Evolutionary conservation across 2,888 invertebrate species (phyloP), one percentile per base, ranked within the genome.

Genomic region (Eupithecia centaureata): DNA sequence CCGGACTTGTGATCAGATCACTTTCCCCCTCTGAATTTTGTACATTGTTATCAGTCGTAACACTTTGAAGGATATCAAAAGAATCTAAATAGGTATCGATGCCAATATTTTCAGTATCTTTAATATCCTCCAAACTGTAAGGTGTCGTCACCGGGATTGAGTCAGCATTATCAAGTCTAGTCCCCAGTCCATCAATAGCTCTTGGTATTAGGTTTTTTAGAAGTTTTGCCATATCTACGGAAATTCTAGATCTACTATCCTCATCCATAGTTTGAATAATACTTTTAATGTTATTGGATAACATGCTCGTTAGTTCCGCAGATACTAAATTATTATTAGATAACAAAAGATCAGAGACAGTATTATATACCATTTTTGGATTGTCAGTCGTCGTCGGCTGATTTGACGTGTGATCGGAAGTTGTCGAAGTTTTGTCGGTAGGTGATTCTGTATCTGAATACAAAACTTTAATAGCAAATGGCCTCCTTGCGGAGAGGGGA

Each of bases 271-370:
- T 89, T 82, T 87, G 79, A 65, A 93, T 86, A 76, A 93, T 91
- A 84, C 82, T 84, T 82, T 81, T 87, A 78, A 93, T 93, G 77
- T 91, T 91, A 89, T 88, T 91, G 76, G 92, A 86, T 75, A 93
- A 87, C 92, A 92, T 93, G 92, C 92, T 92, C 85, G 93, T 93
- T 93, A 93, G 89, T 91, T 91, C 92, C 72, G 90, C 88, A 70
- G 93, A 93, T 62, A 93, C 88, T 86, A 92, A 80, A 80, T 89
- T 88, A 75, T 91, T 93, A 85, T 90, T 91, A 76, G 89, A 85
- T 79, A 92, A 82, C 82, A 92, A 87, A 81, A 92, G 87, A 88
- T 92, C 92, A 82, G 92, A 92, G 76, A 91, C 89, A 83, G 89
- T 91, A 77, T 90, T 92, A 90, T 85, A 89, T 92, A 93, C 93